Evolutionary conservation across 2,797 vertebrate genomes (phyloP), one percentile per base, ranked within the genome.

Genomic region (Parauchenoglanis ngamensis): DNA sequence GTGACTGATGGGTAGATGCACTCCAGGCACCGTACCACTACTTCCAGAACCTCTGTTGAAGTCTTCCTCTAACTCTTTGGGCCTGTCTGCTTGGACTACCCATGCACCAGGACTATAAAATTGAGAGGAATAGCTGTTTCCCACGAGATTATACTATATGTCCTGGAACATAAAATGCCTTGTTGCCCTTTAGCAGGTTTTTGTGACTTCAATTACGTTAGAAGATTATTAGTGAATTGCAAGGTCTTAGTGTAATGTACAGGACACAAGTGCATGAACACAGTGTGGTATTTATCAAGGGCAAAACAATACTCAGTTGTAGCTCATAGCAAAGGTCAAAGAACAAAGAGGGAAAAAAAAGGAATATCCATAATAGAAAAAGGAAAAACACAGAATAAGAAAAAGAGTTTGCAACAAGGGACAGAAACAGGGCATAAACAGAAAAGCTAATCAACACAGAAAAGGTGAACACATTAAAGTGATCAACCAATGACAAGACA

Each of bases 1-100:
- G 83, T 89, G 88, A 91, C 87, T 89, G 89, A 91, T 89, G 83
- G 75, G 65, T 78, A 83, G 78, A 56, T 23, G 84, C 85, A 86
- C 85, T 84, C 79, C 56, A 78, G 68, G 70, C 49, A 76, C 83
- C 61, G 40, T 83, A 76, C 56, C 25, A 59, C 75, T 59, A n/a
- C 35, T 28, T 76, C 28, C 31, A 11, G 44, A 84, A 65, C 49
- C 52, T 56, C 63, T 57, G 35, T 28, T 17, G 67, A 61, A 46
- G 31, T 61, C 57, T 84, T 54, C 15, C 46, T 76, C 31, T 67
- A 54, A 83, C 61, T 80, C 78, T 59, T 59, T 7, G 1, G 28
- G 17, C 3, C 31, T 63, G 35, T 63, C 35, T 46, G 35, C 44
- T 81, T 81, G 40, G 5, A 44, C 56, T 44, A 25, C 12, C 7